Percentiles rank a stretch among this genome's conserved stretches.
phyloP scores from a whole-genome alignment of 1,140 invertebrate species.

The Acromyrmex charruanus region DNA sequence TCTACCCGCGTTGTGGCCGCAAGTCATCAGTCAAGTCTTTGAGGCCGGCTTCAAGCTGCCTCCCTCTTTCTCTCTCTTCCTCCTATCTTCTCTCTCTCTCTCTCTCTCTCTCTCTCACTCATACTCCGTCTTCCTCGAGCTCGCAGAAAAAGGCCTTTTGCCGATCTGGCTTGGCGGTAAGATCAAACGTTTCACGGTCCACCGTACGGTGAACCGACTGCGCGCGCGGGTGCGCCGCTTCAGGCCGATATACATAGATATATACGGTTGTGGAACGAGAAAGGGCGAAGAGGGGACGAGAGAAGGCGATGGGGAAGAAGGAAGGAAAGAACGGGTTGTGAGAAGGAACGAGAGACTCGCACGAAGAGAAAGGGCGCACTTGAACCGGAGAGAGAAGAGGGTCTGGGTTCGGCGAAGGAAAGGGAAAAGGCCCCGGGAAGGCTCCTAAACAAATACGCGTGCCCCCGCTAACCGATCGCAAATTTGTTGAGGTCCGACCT shows the following conservation, averaged over 20 bases:
- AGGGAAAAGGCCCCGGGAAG: conserved; percentile 59
- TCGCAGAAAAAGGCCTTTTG: conserved; percentile 82
- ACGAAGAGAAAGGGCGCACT: conserved; percentile 25
- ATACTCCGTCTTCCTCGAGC: conserved; percentile 50
- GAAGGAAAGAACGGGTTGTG: conserved; percentile 41
- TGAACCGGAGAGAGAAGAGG: neutral
- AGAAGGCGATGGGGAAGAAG: conserved; percentile 12
- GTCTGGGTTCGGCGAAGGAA: conserved; percentile 56
- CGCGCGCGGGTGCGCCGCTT: conserved; percentile 73
- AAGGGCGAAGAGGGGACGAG: conserved; percentile 22
- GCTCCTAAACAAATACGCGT: conserved; percentile 75
- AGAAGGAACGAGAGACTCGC: conserved; percentile 32
- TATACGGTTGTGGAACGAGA: conserved; percentile 45
- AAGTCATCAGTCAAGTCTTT: conserved; percentile 84
- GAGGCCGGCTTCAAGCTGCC: conserved; percentile 76
- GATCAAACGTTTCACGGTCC: conserved; percentile 80
- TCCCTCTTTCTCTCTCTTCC: neutral
- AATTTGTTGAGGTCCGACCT: conserved; percentile 72
- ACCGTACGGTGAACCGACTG: conserved; percentile 77
- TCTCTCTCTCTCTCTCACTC: neutral
- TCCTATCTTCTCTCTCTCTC: too few relatives aligned
- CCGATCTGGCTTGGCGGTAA: conserved; percentile 82
- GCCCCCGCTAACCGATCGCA: conserved; percentile 74
- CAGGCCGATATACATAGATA: conserved; percentile 71
- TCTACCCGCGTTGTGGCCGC: conserved; percentile 71